Base-by-base conservation (phyloP, 2,888 invertebrate species). In the Meteorus colon region DNA sequence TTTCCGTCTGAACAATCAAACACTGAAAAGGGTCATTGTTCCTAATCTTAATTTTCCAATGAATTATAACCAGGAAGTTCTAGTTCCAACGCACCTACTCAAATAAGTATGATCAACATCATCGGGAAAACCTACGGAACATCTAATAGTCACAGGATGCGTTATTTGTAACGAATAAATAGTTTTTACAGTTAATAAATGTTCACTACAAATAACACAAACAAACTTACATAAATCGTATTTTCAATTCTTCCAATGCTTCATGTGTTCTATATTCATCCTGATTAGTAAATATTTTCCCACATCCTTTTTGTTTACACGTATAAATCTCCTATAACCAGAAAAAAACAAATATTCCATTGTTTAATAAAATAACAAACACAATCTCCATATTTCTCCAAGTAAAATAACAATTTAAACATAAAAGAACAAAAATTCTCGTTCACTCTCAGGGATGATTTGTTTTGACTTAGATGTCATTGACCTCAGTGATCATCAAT, bases 391-490 rank as follows among this genome's bases (percentile, higher is more conserved):
- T 16, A 29, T 34, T 41, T 29, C 68, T 19, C 6, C 19, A 41
- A 12, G 8, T 12, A 31, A 69, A 4, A 62, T 60, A 19, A 19
- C 19, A 4, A 51, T 51, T 68, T 3, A 60, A 73, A 72, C 8
- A 45, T 51, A 41, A 41, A 48, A 24, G 34, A 62, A 70, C 34
- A n/a, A 37, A 24, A 16, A 27, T 55, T 55, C 10, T 6, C n/a
- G 59, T 31, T 29, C 8, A 24, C 55, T 27, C 14, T n/a, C 68
- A 67, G 19, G 59, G 1, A 14, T 29, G 12, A 51, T 24, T 86
- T 89, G 89, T 88, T 89, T 88, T 89, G 87, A 83, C 82, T 86
- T 84, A 84, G 85, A 84, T 89, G 88, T 88, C 89, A 85, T 85
- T 84, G 88, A 88, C 84, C 88, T 78, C 77, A 73, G 74, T 74